Evolutionary conservation across 2,113 vertebrate genomes (phyloP).

Genomic region (Myiagra hebetior): DNA sequence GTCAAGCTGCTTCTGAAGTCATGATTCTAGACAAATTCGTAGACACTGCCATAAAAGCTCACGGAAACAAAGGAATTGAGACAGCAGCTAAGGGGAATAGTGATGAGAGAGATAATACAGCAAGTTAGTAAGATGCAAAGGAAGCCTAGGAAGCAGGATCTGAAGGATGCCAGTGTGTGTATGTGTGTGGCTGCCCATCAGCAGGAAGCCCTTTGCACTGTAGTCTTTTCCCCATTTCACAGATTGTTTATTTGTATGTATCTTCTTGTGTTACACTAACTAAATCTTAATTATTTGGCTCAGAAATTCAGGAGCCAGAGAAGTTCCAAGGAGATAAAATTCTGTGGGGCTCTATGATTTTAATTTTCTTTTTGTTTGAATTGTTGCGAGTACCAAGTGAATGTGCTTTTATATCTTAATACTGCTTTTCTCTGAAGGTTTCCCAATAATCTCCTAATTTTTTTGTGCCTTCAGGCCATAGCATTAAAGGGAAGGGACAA

Average conservation of each 20-base stretch:
- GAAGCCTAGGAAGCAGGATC: background rate
- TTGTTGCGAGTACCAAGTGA: background rate
- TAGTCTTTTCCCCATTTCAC: background rate
- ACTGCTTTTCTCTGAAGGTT: background rate
- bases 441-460: background rate
- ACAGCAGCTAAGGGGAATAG: background rate
- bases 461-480: background rate
- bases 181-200: background rate
- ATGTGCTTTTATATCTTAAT: background rate
- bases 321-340: background rate
- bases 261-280: background rate
- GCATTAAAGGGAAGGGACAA: background rate
- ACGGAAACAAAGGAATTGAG: background rate
- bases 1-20: slow-evolving; percentile 17
- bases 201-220: background rate
- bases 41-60: background rate
- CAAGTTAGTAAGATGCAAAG: background rate
- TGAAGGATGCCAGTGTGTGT: background rate
- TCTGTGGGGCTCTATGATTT: background rate
- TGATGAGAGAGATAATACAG: background rate
- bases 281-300: background rate
- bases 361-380: background rate
- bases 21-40: background rate
- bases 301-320: background rate
- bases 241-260: background rate